Percentiles rank a stretch among this genome's conserved stretches.
These are phyloP conservation scores for Triplophysa siluroides DNA, from an alignment of 2,113 vertebrate species.

Conservation along the genomic window DNA sequence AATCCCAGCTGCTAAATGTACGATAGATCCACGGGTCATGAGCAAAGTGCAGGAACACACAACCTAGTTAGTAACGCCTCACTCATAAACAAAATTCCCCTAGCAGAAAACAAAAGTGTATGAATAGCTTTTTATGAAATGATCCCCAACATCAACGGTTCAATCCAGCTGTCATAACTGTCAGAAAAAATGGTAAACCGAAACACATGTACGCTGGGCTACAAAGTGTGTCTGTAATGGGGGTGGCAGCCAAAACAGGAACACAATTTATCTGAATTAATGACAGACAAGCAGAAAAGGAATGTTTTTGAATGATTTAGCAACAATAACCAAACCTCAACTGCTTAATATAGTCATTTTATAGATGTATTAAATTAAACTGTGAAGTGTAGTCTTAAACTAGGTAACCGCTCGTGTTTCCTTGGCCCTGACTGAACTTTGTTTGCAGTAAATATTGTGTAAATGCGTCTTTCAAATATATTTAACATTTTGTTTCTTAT, in stretches of 20 bases:
- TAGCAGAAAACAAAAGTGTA: conserved; percentile 33
- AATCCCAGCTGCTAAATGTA: conserved; percentile 6
- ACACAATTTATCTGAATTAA: conserved; percentile 16
- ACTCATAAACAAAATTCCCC: conserved; percentile 19
- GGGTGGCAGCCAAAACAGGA: conserved; percentile 3
- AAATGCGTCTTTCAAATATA: too few relatives aligned
- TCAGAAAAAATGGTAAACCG: conserved; percentile 22
- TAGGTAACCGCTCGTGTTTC: conserved; percentile 17
- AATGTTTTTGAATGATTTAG: conserved; percentile 12
- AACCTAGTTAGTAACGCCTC: conserved; percentile 5
- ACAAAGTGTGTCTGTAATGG: conserved; percentile 13
- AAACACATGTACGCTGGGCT: conserved; percentile 47
- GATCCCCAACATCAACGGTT: conserved; percentile 21
- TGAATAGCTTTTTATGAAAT: conserved; percentile 44
- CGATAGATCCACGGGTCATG: not conserved
- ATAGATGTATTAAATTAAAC: conserved; percentile 22
- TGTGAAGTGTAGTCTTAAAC: conserved; percentile 7
- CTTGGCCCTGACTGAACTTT: not conserved
- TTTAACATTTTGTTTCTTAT: too few relatives aligned
- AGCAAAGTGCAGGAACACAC: not conserved
- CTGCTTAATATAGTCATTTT: conserved; percentile 27
- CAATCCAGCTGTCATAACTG: conserved; percentile 43
- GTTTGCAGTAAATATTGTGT: not conserved
- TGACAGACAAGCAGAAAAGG: conserved; percentile 28
- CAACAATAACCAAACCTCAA: conserved; percentile 20